These are phyloP conservation scores for Apodemus agrarius DNA, from an alignment of 2,797 vertebrate species.

Conservation along the genomic window DNA sequence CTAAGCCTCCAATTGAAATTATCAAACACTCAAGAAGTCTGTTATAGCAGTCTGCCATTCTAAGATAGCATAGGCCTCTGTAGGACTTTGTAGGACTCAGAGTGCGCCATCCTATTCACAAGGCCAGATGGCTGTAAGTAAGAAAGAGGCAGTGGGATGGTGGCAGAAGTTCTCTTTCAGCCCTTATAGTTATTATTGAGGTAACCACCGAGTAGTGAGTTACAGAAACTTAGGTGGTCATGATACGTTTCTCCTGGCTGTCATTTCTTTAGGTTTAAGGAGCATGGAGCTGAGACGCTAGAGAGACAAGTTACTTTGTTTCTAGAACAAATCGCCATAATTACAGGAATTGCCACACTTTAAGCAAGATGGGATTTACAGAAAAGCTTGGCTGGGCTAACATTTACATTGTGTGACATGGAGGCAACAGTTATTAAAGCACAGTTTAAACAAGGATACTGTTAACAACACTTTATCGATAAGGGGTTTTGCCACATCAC, in stretches of 20 bases:
- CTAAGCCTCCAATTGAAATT: neutral
- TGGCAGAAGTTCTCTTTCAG: neutral
- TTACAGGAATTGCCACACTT: neutral
- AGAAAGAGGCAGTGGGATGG: neutral
- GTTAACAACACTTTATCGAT: constrained; percentile 25
- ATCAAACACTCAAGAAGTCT: neutral
- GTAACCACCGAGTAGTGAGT: neutral
- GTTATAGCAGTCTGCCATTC: neutral
- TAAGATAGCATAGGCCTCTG: neutral
- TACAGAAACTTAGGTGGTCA: neutral
- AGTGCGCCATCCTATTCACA: neutral
- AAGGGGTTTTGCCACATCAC: constrained; percentile 12
- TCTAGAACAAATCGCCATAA: neutral
- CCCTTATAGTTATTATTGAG: too few species aligned
- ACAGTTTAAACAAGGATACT: neutral
- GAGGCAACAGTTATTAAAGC: constrained; percentile 17
- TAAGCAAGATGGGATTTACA: neutral
- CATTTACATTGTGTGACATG: neutral
- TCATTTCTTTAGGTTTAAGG: neutral
- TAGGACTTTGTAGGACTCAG: neutral
- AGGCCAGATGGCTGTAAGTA: too few species aligned
- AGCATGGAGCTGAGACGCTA: neutral
- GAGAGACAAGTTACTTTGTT: neutral
- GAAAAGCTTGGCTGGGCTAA: neutral
- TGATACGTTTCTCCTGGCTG: neutral